These are phyloP conservation scores for Megaceryle torquata DNA, from an alignment of 2,113 vertebrate genomes.

Conservation along the genomic window DNA sequence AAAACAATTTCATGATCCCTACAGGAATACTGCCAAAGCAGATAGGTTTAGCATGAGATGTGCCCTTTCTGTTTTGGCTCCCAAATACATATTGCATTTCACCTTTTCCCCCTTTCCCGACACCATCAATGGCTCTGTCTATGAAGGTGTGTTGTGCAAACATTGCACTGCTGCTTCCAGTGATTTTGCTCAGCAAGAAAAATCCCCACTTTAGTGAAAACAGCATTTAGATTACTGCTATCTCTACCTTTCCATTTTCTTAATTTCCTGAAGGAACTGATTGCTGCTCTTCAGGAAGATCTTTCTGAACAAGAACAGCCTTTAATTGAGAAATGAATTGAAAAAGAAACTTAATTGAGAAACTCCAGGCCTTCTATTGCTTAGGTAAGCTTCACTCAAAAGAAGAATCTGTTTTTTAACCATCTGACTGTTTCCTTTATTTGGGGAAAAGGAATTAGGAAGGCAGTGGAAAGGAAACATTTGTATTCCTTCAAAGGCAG, in stretches of 20 bases:
- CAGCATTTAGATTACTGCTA: fast-evolving
- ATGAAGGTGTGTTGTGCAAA: constrained; percentile 6
- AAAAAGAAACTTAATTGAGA: not conserved
- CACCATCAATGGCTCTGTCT: not conserved
- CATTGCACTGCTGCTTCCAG: not conserved
- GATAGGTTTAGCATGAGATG: not conserved
- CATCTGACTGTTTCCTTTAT: constrained; percentile 7
- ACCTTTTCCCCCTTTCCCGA: not conserved
- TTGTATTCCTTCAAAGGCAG: constrained; percentile 20
- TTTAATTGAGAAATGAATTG: not conserved
- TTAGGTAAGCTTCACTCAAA: not conserved
- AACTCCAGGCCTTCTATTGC: not conserved
- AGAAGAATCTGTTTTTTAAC: not conserved
- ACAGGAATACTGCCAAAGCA: constrained; percentile 25
- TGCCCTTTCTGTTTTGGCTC: constrained; percentile 23
- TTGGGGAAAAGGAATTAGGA: not conserved
- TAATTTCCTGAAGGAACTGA: not conserved
- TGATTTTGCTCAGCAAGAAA: not conserved
- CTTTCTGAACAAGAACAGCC: not conserved
- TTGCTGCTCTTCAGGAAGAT: not conserved
- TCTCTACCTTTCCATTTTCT: not conserved
- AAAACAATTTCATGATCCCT: not conserved
- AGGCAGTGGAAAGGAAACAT: not conserved
- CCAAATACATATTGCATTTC: not conserved
- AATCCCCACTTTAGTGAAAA: not conserved